A percentile compares a stretch with the other conserved stretches of the same genome.
Evolutionary conservation across 2,797 vertebrate genomes (phyloP).

Genomic region (Lacerta viridis): DNA sequence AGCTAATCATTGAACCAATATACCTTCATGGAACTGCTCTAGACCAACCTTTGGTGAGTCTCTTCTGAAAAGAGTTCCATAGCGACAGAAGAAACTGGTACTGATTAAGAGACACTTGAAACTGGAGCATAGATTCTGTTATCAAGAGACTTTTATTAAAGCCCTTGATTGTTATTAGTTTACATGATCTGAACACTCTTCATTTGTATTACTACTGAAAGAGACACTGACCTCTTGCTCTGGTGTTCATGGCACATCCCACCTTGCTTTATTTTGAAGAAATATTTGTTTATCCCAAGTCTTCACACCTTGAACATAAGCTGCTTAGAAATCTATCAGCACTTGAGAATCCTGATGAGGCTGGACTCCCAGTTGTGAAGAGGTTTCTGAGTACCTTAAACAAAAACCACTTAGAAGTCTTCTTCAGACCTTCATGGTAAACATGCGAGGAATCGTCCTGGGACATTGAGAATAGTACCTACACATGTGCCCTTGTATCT

Average conservation of each 20-base stretch:
- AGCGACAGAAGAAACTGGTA: neutral
- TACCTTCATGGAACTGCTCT: slow-evolving; percentile 12
- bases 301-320: neutral
- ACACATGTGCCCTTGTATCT: too few species aligned
- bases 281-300: neutral
- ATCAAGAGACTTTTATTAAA: neutral
- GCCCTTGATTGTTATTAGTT: neutral
- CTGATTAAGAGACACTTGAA: neutral
- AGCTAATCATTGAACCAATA: slow-evolving; percentile 19
- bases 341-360: too few species aligned
- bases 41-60: neutral
- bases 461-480: too few species aligned
- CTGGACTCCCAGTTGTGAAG: too few species aligned
- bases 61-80: slow-evolving; percentile 19
- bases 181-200: neutral
- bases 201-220: neutral
- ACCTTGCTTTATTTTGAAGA: neutral
- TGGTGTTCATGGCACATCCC: neutral
- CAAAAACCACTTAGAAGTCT: too few species aligned
- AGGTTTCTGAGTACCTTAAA: too few species aligned
- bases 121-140: neutral
- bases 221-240: neutral
- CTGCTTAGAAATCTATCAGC: too few species aligned
- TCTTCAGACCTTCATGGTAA: too few species aligned
- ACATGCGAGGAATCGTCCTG: too few species aligned